Evolutionary conservation across 2,113 vertebrate genomes (phyloP).

Genomic region (Chlamydotis undulata): DNA sequence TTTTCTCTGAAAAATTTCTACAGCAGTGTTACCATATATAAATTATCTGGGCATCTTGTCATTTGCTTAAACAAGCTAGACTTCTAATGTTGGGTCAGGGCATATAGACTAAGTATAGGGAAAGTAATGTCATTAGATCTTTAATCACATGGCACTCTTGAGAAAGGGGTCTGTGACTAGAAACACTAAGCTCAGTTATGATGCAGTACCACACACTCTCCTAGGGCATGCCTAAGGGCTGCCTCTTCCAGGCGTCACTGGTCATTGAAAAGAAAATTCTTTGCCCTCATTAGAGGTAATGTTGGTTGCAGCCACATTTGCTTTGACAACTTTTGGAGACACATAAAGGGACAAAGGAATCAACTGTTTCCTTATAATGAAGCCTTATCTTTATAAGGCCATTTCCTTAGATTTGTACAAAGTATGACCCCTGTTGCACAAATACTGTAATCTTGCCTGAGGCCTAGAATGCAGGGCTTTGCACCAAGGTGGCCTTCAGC

Average conservation of each 20-base stretch:
- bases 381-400: not conserved
- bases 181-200: not conserved
- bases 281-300: not conserved
- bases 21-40: not conserved
- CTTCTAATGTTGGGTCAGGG: not conserved
- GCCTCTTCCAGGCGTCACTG: not conserved
- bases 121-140: slow-evolving; percentile 15
- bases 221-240: not conserved
- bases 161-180: not conserved
- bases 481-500: not conserved
- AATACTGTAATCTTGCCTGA: not conserved
- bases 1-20: not conserved
- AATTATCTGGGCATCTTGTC: not conserved
- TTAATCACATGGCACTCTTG: slow-evolving; percentile 5
- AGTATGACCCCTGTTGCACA: not conserved
- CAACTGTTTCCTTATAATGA: not conserved
- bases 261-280: not conserved
- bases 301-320: not conserved
- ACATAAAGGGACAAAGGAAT: not conserved
- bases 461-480: not conserved
- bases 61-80: slow-evolving; percentile 30
- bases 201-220: not conserved
- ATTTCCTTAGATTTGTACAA: not conserved
- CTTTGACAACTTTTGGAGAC: not conserved
- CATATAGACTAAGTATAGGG: not conserved